phyloP scores from a whole-genome alignment of 2,113 vertebrate species.

The Vidua chalybeata region DNA sequence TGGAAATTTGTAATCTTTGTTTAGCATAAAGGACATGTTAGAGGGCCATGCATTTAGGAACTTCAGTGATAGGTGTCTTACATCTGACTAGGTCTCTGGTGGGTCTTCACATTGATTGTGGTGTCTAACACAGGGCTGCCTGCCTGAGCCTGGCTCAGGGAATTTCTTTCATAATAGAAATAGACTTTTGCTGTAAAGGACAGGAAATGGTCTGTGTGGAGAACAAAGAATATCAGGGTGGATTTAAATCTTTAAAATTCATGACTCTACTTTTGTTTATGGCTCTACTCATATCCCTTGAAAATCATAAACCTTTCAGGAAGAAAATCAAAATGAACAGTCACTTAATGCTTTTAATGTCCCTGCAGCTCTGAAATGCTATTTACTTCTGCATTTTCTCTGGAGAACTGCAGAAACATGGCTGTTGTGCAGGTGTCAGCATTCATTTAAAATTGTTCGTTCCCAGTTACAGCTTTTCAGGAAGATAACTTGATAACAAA shows the following conservation, averaged over 20 bases:
- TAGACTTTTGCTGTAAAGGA: neutral
- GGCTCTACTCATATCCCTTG: neutral
- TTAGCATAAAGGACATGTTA: neutral
- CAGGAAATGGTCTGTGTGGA: neutral
- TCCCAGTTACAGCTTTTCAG: neutral
- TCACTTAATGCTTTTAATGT: neutral
- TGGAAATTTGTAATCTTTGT: neutral
- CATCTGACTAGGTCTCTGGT: rapidly evolving
- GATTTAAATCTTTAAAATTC: neutral
- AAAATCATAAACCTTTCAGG: neutral
- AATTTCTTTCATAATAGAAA: neutral
- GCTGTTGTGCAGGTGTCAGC: neutral
- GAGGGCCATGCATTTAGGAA: neutral
- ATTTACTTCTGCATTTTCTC: neutral
- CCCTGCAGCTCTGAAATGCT: neutral
- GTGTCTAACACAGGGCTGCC: neutral
- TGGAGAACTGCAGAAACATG: neutral
- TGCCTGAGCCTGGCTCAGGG: neutral
- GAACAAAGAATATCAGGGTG: neutral
- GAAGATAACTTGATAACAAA: neutral
- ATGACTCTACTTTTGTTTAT: neutral
- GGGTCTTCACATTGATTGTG: neutral
- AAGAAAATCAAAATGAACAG: neutral
- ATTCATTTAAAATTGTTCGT: neutral
- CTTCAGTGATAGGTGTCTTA: neutral